Evolutionary conservation across 1,140 invertebrate genomes (phyloP).

Genomic region (Drosophila malerkotliana): DNA sequence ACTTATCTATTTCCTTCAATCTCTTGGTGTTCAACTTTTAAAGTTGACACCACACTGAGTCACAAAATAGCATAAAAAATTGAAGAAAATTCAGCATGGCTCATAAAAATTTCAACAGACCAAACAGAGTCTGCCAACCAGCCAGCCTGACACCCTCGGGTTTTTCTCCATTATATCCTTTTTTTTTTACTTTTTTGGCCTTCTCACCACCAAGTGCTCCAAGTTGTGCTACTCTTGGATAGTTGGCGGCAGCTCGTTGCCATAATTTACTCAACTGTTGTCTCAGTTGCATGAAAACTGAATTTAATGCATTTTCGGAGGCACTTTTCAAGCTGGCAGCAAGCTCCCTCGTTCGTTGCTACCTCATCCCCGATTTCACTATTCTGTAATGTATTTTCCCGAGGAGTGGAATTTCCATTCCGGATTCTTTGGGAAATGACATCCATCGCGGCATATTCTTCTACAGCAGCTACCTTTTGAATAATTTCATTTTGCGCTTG

Average conservation of each 20-base stretch:
- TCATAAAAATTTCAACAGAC: constrained; percentile 74
- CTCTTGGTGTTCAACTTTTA: constrained; percentile 14
- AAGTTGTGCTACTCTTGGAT: constrained; percentile 34
- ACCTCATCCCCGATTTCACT: background rate
- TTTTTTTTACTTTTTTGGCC: background rate
- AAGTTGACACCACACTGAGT: constrained; percentile 11
- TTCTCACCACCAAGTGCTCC: constrained; percentile 6
- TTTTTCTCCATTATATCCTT: constrained; percentile 7
- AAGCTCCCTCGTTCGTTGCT: constrained; percentile 1
- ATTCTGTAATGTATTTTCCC: constrained; percentile 17
- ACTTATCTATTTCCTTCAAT: background rate
- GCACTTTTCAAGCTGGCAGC: constrained; percentile 60
- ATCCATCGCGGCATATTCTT: constrained; percentile 69
- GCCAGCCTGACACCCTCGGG: constrained; percentile 30
- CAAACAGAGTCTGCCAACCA: constrained; percentile 36
- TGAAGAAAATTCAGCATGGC: constrained; percentile 33
- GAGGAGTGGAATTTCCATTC: constrained; percentile 25
- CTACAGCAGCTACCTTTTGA: constrained; percentile 72
- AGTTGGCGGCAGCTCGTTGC: constrained; percentile 62
- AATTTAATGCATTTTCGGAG: constrained; percentile 75
- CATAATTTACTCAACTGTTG: constrained; percentile 81
- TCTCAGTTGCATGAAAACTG: constrained; percentile 80
- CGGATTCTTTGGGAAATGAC: constrained; percentile 36
- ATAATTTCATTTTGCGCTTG: constrained; percentile 72
- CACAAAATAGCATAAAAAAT: constrained; percentile 3